Conservation (phyloP, 2,113 vertebrate species). For the Limanda limanda region DNA sequence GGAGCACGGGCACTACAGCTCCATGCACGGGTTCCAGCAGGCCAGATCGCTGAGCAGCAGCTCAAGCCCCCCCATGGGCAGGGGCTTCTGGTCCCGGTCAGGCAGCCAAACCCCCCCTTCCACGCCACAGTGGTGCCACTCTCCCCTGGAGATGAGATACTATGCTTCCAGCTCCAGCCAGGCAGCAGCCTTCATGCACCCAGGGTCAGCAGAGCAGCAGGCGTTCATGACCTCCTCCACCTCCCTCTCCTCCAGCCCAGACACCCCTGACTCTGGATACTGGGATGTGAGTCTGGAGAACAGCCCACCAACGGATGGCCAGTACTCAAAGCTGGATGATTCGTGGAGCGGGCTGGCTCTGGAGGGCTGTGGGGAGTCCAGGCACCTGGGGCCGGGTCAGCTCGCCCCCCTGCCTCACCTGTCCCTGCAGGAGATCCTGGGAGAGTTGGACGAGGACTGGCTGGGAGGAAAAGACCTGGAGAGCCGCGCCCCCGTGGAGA, state of each 20-base stretch:
- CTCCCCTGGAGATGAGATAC: conserved; percentile 48
- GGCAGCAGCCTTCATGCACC: conserved; percentile 37
- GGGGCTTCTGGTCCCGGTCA: conserved; percentile 57
- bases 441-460: conserved; percentile 76
- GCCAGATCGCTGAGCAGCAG: conserved; percentile 10
- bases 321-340: conserved; percentile 49
- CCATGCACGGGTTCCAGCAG: conserved; percentile 51
- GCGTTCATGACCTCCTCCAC: conserved; percentile 11
- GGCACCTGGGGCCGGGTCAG: neutral
- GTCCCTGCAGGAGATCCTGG: conserved; percentile 79
- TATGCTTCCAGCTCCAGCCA: conserved; percentile 31
- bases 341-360: conserved; percentile 39
- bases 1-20: conserved; percentile 47
- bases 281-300: conserved; percentile 63
- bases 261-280: conserved; percentile 74
- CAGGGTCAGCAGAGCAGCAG: conserved; percentile 56
- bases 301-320: conserved; percentile 29
- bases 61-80: conserved; percentile 23
- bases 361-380: conserved; percentile 21
- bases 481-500: conserved; percentile 3
- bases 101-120: conserved; percentile 33
- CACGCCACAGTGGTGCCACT: conserved; percentile 50
- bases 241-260: conserved; percentile 62
- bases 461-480: conserved; percentile 56
- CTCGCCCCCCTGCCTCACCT: conserved; percentile 70